A percentile compares a stretch with the other conserved stretches of the same genome.
Evolutionary conservation across 1,140 invertebrate genomes (phyloP).

Genomic region (Rhynchophorus ferrugineus): DNA sequence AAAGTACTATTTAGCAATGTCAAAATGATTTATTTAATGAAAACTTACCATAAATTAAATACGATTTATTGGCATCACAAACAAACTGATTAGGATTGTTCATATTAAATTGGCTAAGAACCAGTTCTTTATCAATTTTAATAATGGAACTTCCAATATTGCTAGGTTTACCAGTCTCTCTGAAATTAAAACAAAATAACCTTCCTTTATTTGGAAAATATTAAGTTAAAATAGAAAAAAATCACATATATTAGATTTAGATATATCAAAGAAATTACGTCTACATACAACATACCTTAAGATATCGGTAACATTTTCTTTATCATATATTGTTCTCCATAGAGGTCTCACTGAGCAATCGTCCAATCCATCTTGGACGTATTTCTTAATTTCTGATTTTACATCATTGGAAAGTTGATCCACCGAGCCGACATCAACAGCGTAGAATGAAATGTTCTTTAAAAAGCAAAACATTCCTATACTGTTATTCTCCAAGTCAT

Average conservation of each 20-base stretch:
- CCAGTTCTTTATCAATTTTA: slow-evolving; percentile 25
- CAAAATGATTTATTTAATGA: too few species aligned
- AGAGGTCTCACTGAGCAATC: slow-evolving; percentile 26
- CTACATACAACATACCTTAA: slow-evolving; percentile 25
- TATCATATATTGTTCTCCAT: slow-evolving; percentile 28
- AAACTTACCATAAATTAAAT: slow-evolving; percentile 37
- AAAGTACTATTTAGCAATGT: too few species aligned
- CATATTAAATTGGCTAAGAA: slow-evolving; percentile 35
- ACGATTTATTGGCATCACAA: slow-evolving; percentile 33
- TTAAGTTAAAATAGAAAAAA: not conserved
- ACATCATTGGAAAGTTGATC: slow-evolving; percentile 26
- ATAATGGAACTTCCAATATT: slow-evolving; percentile 36
- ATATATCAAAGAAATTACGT: too few species aligned
- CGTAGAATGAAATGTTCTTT: slow-evolving; percentile 35
- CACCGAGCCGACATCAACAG: slow-evolving; percentile 31
- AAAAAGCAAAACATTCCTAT: slow-evolving; percentile 56
- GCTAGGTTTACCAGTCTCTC: slow-evolving; percentile 23
- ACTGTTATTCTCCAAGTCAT: slow-evolving; percentile 56
- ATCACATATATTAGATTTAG: too few species aligned
- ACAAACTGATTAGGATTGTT: slow-evolving; percentile 34
- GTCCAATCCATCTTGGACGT: slow-evolving; percentile 30
- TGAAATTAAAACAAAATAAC: slow-evolving; percentile 16
- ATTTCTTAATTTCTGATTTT: slow-evolving; percentile 29
- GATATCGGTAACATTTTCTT: slow-evolving; percentile 29
- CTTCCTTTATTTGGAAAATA: not conserved